Evolutionary conservation across 2,888 invertebrate species (phyloP), one percentile per base, ranked within the genome.

Genomic region (Schizaphis graminum): DNA sequence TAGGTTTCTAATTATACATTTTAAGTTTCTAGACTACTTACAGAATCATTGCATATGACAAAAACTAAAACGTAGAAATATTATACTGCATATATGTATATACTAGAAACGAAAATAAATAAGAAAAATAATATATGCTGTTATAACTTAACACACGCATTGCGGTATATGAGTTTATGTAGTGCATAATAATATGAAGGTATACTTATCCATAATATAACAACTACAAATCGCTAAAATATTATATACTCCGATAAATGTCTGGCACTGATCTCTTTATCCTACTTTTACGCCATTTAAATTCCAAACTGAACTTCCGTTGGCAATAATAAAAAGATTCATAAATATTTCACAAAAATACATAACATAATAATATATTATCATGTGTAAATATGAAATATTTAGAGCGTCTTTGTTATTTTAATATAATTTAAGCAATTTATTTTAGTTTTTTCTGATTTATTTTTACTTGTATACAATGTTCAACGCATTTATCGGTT

Each of bases 231-330:
- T 86, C 47, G 86, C 47, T 86, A 86, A 86, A 86, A 44, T 47
- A 77, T 77, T 77, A 77, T 77, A 49, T 86, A 86, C 28, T 47
- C n/a, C 86, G 44, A 86, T 47, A 86, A 86, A 49, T 28, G 28
- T 44, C 35, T 47, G 86, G 86, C 86, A 86, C 86, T 47, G 86
- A 86, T 86, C 47, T 86, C 44, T 85, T 86, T 49, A 86, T 86
- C 47, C 47, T 86, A 49, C 86, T 86, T 85, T 86, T 47, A 47
- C 28, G 86, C 26, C 86, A 86, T 47, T 47, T 47, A 47, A 44
- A 86, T 86, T 86, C 47, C n/a, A 28, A 47, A 7, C 28, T 28
- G 3, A 47, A 86, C 47, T 49, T 86, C 16, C 86, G 47, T 86
- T n/a, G 16, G 28, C 44, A 47, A 86, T 86, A 49, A 49, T 28